Base-by-base conservation (phyloP, 2,888 invertebrate species). In the Rhorus exstirpatorius region DNA sequence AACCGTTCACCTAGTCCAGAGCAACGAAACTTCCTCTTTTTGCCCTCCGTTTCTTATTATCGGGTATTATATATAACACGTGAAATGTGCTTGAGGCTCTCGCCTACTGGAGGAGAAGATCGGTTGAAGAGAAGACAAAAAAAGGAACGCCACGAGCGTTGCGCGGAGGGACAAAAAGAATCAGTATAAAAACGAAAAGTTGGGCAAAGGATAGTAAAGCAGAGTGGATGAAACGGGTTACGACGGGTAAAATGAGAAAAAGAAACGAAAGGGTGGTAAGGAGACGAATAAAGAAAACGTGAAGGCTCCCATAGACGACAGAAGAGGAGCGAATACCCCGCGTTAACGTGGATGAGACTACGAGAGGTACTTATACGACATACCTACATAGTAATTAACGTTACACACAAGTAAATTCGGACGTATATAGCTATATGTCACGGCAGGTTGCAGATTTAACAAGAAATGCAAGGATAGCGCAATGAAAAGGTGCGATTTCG, bases 121-220 rank as follows among this genome's bases (percentile, higher is more conserved):
- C 35, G 38, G 17, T 44, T 12, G 38, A 46, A 19, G 49, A 60
- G 14, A 35, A 24, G 4, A 26, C n/a, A 12, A 46, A 63, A 63
- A 44, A 63, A 63, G 6, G 63, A 44, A n/a, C n/a, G n/a, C n/a
- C n/a, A n/a, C n/a, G n/a, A n/a, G n/a, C n/a, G n/a, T n/a, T n/a
- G n/a, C n/a, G n/a, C n/a, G n/a, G n/a, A n/a, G n/a, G n/a, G n/a
- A 14, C 44, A 17, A 49, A 49, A 19, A 19, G 7, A 19, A 49
- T 14, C 49, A 6, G 17, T 2, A 17, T 2, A 38, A 38, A 38
- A 38, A 38, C 4, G 38, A 38, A 10, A 19, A 21, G 19, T 17
- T 26, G 17, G n/a, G n/a, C 49, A 31, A n/a, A n/a, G 19, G 46
- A 46, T 71, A 60, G 71, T 60, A 46, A 58, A 71, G 46, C 46